Percentiles rank a stretch among this genome's conserved stretches.
These are phyloP conservation scores for Drosophila merina DNA, from an alignment of 2,888 invertebrate species.

Conservation along the genomic window DNA sequence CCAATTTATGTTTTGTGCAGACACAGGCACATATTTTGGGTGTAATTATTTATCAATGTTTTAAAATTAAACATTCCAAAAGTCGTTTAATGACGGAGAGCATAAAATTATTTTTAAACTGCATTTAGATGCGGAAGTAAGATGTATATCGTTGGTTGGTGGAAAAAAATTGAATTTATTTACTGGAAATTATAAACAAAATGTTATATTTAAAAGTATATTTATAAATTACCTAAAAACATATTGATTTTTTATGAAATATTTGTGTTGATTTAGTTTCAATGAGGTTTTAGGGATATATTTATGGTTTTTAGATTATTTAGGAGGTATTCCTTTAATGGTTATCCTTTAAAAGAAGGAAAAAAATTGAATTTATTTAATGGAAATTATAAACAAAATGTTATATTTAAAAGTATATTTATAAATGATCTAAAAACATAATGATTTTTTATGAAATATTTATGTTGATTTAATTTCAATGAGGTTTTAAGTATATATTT, in stretches of 20 bases:
- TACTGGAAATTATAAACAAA: neutral
- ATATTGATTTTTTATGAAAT: too few species aligned
- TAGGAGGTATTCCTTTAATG: too few species aligned
- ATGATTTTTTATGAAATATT: too few species aligned
- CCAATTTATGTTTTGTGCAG: conserved; percentile 9
- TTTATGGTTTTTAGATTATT: too few species aligned
- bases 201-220: neutral
- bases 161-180: neutral
- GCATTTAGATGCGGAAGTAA: neutral
- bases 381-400: neutral
- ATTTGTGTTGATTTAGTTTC: too few species aligned
- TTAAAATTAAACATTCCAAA: conserved; percentile 14
- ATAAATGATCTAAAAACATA: neutral
- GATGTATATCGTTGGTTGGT: neutral
- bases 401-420: neutral
- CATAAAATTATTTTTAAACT: neutral
- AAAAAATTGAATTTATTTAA: neutral
- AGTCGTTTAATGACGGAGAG: conserved; percentile 3
- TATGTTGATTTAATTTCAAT: too few species aligned
- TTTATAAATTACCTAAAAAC: neutral
- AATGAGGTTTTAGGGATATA: too few species aligned
- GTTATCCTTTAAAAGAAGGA: neutral
- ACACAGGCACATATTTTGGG: too few species aligned
- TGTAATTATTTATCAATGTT: conserved; percentile 23
- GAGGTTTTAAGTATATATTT: too few species aligned